Evolutionary conservation across 2,797 vertebrate genomes (phyloP).

Genomic region (Pipistrellus pipistrellus): DNA sequence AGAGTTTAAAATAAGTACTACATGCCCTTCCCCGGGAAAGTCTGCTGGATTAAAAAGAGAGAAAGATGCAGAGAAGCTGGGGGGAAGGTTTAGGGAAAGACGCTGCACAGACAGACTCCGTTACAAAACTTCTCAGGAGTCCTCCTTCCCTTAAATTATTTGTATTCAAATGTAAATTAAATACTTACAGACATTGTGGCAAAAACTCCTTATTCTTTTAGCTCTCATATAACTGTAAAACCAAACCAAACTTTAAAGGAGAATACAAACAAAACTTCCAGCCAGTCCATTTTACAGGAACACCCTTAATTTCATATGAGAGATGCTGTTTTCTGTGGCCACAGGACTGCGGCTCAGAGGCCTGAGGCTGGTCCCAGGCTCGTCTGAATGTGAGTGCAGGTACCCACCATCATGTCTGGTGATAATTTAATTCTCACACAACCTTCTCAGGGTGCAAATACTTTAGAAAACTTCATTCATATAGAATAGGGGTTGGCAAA

Average conservation of each 20-base stretch:
- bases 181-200: slow-evolving; percentile 8
- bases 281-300: not conserved
- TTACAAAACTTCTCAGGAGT: not conserved
- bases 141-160: not conserved
- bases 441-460: not conserved
- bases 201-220: not conserved
- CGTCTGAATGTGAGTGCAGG: not conserved
- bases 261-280: not conserved
- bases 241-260: not conserved
- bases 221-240: slow-evolving; percentile 15
- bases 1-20: not conserved
- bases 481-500: not conserved
- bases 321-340: not conserved
- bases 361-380: not conserved
- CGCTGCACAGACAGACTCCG: not conserved
- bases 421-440: not conserved
- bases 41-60: not conserved
- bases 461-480: not conserved
- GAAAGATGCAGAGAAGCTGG: not conserved
- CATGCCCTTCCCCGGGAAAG: not conserved
- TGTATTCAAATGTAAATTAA: slow-evolving; percentile 43
- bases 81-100: not conserved
- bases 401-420: not conserved
- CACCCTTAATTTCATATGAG: not conserved
- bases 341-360: not conserved